Evolutionary conservation across 1,140 invertebrate species (phyloP).

Genomic region (Drosophila kanapiae): DNA sequence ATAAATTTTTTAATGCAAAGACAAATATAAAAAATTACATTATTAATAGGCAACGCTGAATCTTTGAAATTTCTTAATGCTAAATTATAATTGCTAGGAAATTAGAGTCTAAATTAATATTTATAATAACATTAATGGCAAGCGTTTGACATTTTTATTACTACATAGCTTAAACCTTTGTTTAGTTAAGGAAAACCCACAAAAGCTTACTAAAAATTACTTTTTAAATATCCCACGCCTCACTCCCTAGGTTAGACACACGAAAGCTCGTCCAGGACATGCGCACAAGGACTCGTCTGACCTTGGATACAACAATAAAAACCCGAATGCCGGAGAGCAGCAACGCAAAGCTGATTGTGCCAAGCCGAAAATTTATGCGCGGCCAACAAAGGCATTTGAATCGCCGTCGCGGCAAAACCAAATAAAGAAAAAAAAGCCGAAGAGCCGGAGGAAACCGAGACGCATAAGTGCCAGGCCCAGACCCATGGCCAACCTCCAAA

Average conservation of each 20-base stretch:
- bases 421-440: neutral
- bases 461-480: conserved; percentile 42
- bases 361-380: conserved; percentile 41
- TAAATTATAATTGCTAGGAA: neutral
- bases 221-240: conserved; percentile 11
- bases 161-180: neutral
- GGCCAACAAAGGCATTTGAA: conserved; percentile 42
- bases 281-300: conserved; percentile 53
- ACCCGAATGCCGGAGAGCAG: conserved; percentile 16
- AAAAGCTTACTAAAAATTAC: neutral
- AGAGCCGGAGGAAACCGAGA: conserved; percentile 32
- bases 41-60: neutral
- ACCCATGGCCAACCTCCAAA: conserved; percentile 40
- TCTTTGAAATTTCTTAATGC: neutral
- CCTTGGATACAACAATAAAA: conserved; percentile 58
- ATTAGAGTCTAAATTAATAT: neutral
- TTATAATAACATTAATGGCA: neutral
- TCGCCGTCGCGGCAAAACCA: conserved; percentile 18
- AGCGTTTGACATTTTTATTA: neutral
- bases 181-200: neutral
- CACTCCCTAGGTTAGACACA: neutral
- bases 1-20: too few relatives aligned
- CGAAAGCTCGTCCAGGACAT: conserved; percentile 59
- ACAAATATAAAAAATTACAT: too few relatives aligned
- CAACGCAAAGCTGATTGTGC: conserved; percentile 66